Percentiles rank a stretch among this genome's conserved stretches.
Evolutionary conservation across 2,888 invertebrate genomes (phyloP).

Genomic region (Diaperis boleti): DNA sequence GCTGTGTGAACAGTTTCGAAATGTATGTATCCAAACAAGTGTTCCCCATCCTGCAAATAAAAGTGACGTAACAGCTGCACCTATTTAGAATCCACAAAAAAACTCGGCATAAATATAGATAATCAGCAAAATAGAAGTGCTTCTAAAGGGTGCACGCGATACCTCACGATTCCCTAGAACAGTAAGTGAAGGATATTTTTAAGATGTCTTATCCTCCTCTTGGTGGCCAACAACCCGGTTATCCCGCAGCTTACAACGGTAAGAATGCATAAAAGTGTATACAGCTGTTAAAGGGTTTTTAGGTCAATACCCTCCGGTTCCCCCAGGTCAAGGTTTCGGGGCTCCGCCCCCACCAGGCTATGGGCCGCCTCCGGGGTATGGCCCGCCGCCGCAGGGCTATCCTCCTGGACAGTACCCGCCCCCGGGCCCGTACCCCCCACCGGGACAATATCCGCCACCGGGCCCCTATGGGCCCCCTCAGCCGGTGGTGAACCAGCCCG

Average conservation of each 20-base stretch:
- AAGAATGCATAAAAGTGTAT: conserved; percentile 7
- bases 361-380: conserved; percentile 52
- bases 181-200: neutral
- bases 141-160: neutral
- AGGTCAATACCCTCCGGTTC: conserved; percentile 45
- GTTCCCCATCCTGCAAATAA: neutral
- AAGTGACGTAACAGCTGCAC: conserved; percentile 10
- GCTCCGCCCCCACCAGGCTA: conserved; percentile 50
- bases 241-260: conserved; percentile 33
- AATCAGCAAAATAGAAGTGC: neutral
- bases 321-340: conserved; percentile 48
- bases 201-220: conserved; percentile 39
- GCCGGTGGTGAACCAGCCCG: conserved; percentile 37
- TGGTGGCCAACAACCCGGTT: conserved; percentile 27
- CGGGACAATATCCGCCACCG: conserved; percentile 52
- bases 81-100: conserved; percentile 3
- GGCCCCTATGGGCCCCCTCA: conserved; percentile 53
- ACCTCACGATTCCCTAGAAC: neutral
- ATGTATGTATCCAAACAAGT: conserved; percentile 1
- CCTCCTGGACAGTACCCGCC: conserved; percentile 47
- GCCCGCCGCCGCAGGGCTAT: conserved; percentile 47
- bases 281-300: neutral
- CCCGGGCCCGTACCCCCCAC: conserved; percentile 51
- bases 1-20: neutral
- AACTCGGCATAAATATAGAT: conserved; percentile 19